Base-by-base conservation (phyloP, 1,140 invertebrate genomes). In the Drosophila funebris region DNA sequence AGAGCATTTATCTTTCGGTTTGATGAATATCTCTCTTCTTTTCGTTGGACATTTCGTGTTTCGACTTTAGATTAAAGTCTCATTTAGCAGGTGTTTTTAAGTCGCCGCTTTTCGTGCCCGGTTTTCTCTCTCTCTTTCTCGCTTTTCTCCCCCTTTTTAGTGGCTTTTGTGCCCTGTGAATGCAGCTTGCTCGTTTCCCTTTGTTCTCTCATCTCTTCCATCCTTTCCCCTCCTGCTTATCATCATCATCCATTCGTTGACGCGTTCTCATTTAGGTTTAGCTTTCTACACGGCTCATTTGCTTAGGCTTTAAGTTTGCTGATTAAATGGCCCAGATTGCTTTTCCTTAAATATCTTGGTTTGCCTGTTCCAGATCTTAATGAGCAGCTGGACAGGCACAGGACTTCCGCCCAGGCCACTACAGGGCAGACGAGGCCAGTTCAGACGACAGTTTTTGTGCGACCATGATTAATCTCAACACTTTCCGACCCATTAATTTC, bases 401-500 rank as follows among this genome's bases (percentile, higher is more conserved):
- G 75, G 50, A 75, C 76, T 79, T 79, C 76, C 76, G 76, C 27
- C 14, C 46, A 50, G 46, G 11, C 4, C 9, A 18, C 14, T 9
- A 11, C 20, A 24, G 43, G 5, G 8, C 22, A n/a, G 7, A 22
- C 14, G 8, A 67, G 60, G 66, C 53, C 60, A 56, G 44, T 22
- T 43, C 31, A 16, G 16, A 36, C 50, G 43, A 62, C 52, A 71
- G 54, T 72, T 74, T 72, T 72, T 72, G 52, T 67, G 53, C 71
- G 71, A 63, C 68, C 79, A 73, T 88, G 83, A 88, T 88, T 88
- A 88, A 88, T 88, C 84, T 83, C 76, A 88, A 88, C 83, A 88
- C 83, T 88, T 88, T 88, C 84, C 84, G 83, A 79, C 83, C 73
- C 83, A 88, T 88, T 88, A 88, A 88, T 79, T 84, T 76, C 73